phyloP scores from a whole-genome alignment of 2,797 vertebrate species.

The Gymnothorax javanicus region DNA sequence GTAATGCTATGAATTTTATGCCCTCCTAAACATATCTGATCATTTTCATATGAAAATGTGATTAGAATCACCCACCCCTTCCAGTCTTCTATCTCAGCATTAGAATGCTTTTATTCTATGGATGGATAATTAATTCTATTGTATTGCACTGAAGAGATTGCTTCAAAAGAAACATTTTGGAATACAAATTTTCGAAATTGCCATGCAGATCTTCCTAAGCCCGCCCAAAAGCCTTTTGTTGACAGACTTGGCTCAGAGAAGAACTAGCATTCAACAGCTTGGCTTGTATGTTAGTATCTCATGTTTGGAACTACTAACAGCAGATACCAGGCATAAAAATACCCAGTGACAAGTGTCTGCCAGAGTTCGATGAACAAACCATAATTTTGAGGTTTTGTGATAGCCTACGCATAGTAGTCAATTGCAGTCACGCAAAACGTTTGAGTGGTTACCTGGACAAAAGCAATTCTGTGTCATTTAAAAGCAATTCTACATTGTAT shows the following conservation, averaged over 20 bases:
- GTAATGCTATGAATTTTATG: too few relatives aligned
- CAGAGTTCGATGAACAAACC: not conserved
- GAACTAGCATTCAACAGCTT: not conserved
- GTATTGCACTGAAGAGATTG: not conserved
- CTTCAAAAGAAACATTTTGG: not conserved
- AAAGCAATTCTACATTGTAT: not conserved
- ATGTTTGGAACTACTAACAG: not conserved
- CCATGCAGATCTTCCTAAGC: not conserved
- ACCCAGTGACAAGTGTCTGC: not conserved
- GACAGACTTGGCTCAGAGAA: not conserved
- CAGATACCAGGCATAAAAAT: not conserved
- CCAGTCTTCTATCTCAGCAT: too few relatives aligned
- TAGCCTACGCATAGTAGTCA: not conserved
- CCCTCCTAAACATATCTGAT: too few relatives aligned
- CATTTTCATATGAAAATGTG: too few relatives aligned
- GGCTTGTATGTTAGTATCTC: not conserved
- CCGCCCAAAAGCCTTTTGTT: not conserved
- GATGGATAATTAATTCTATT: too few relatives aligned
- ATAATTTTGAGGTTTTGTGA: not conserved
- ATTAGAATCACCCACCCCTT: too few relatives aligned
- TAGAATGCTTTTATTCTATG: too few relatives aligned
- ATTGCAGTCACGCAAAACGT: not conserved
- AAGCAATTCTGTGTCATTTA: not conserved
- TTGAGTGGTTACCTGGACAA: not conserved
- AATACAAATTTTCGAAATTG: not conserved